These are phyloP conservation scores for Meloidogyne exigua DNA, from an alignment of 1,140 invertebrate species.

Conservation along the genomic window DNA sequence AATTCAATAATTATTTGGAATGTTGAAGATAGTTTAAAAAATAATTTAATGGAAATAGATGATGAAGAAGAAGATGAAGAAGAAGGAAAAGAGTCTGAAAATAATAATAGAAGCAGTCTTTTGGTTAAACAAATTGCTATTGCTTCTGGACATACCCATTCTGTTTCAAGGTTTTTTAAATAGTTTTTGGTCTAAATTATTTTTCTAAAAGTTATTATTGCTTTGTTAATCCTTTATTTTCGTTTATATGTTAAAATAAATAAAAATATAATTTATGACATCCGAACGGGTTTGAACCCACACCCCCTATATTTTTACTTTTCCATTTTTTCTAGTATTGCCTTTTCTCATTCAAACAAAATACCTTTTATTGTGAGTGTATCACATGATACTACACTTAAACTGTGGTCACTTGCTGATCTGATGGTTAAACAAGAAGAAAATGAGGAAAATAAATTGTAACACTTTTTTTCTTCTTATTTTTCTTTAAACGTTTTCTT, in stretches of 20 bases:
- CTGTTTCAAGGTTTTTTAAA: conserved; percentile 51
- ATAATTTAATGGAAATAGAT: background rate
- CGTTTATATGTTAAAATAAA: no score
- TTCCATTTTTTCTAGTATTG: conserved; percentile 16
- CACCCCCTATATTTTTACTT: no score
- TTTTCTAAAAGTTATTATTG: no score
- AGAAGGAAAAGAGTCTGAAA: no score
- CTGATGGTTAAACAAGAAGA: conserved; percentile 27
- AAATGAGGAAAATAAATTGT: background rate
- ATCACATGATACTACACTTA: conserved; percentile 57
- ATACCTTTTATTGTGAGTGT: conserved; percentile 56
- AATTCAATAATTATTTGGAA: conserved; percentile 57
- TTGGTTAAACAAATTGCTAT: conserved; percentile 32
- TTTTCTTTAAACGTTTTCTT: no score
- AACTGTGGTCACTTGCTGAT: conserved; percentile 52
- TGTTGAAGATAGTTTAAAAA: conserved; percentile 22
- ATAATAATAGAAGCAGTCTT: background rate
- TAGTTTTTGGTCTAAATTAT: background rate
- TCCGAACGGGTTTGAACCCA: no score
- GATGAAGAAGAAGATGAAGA: background rate
- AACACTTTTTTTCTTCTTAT: no score
- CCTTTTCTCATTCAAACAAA: conserved; percentile 44
- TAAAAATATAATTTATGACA: no score
- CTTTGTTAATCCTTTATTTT: no score
- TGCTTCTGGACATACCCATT: conserved; percentile 55